phyloP scores from a whole-genome alignment of 2,113 vertebrate genomes.

The Forbesichthys papilliferus region DNA sequence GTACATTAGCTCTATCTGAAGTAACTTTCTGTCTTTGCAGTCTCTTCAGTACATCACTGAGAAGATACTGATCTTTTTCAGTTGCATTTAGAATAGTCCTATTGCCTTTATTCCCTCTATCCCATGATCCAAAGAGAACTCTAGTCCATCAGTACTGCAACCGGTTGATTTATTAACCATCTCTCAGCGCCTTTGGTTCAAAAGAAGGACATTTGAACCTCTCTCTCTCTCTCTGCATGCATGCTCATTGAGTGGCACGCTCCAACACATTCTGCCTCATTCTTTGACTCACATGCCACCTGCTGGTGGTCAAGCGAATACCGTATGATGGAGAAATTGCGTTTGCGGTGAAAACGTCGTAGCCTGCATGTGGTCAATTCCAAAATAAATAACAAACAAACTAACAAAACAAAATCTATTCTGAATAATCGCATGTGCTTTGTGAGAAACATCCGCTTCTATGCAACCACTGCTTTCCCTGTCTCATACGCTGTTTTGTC shows the following conservation, averaged over 20 bases:
- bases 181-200: neutral
- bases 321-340: neutral
- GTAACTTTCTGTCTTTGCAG: too few species aligned
- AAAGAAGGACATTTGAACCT: constrained; percentile 10
- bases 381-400: constrained; percentile 8
- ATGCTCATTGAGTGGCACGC: constrained; percentile 31
- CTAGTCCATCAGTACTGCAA: neutral
- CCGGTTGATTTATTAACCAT: neutral
- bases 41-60: too few species aligned
- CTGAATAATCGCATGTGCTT: constrained; percentile 77
- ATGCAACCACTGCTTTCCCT: constrained; percentile 60
- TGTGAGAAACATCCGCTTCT: constrained; percentile 47
- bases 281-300: constrained; percentile 22
- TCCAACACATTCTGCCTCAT: constrained; percentile 28
- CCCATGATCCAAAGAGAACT: too few species aligned
- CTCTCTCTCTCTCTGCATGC: constrained; percentile 27
- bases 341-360: neutral
- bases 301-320: constrained; percentile 11
- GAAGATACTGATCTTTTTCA: too few species aligned
- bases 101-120: too few species aligned
- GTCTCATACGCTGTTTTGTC: constrained; percentile 51
- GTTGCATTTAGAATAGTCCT: too few species aligned
- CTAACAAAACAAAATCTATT: constrained; percentile 3
- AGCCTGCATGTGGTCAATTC: constrained; percentile 33
- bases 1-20: too few species aligned